These are phyloP conservation scores for Dufourea novaeangliae DNA, from an alignment of 1,140 invertebrate genomes.

Conservation along the genomic window DNA sequence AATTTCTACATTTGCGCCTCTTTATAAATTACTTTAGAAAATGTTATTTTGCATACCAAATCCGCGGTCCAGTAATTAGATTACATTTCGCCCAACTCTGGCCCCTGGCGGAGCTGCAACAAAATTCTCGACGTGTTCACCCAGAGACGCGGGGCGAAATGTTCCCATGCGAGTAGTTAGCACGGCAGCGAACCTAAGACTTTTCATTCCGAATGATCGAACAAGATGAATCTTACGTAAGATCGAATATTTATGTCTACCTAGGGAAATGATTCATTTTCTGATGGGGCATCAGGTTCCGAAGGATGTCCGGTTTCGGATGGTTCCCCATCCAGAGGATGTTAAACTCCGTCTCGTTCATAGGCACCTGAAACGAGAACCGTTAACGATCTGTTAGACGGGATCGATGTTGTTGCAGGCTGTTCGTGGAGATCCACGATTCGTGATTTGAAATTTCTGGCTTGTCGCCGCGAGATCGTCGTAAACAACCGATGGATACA, in stretches of 20 bases:
- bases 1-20: too few species aligned
- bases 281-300: slow-evolving; percentile 91
- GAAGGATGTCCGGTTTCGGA: slow-evolving; percentile 92
- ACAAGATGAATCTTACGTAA: neutral
- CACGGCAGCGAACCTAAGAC: too few species aligned
- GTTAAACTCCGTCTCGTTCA: slow-evolving; percentile 89
- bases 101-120: too few species aligned
- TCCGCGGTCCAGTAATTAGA: too few species aligned
- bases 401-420: too few species aligned
- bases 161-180: too few species aligned
- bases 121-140: too few species aligned
- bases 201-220: too few species aligned
- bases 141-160: too few species aligned
- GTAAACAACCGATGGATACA: neutral
- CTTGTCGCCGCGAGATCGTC: neutral
- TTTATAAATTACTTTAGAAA: too few species aligned
- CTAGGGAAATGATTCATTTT: slow-evolving; percentile 97
- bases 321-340: slow-evolving; percentile 95
- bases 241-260: slow-evolving; percentile 78
- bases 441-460: neutral
- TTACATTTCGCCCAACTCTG: too few species aligned
- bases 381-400: neutral
- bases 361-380: slow-evolving; percentile 74
- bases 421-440: neutral
- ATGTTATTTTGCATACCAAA: too few species aligned